These are phyloP conservation scores for Acanthiza pusilla DNA, from an alignment of 2,797 vertebrate species.

Conservation along the genomic window DNA sequence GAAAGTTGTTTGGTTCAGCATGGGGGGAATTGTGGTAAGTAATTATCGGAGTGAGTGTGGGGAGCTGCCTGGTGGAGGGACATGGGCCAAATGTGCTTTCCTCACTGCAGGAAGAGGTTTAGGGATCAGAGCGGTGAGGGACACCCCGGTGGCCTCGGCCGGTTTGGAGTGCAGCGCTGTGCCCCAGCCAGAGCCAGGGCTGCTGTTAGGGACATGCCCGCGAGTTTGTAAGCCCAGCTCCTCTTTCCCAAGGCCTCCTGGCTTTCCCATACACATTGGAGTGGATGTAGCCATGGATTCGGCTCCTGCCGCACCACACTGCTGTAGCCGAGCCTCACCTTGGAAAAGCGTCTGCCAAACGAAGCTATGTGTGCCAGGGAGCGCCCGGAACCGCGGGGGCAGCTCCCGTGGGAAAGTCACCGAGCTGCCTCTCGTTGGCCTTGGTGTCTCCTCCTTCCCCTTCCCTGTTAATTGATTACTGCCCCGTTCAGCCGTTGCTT, in stretches of 20 bases:
- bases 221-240: not conserved
- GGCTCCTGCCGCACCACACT: not conserved
- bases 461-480: constrained; percentile 36
- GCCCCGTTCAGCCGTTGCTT: not conserved
- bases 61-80: not conserved
- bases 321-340: not conserved
- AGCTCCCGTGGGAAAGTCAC: constrained; percentile 39
- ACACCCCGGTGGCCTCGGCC: fast-evolving
- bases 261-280: not conserved
- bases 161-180: not conserved
- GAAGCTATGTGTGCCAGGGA: not conserved
- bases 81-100: fast-evolving
- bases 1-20: not conserved
- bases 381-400: not conserved
- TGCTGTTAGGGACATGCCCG: not conserved
- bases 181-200: not conserved
- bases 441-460: not conserved
- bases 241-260: not conserved
- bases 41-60: not conserved
- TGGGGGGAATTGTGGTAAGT: not conserved
- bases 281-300: not conserved
- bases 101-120: not conserved
- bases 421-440: not conserved
- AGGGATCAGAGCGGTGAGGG: not conserved
- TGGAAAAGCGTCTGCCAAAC: not conserved